These are phyloP conservation scores for Poeciliopsis turneri DNA, from an alignment of 2,797 vertebrate species.

Conservation along the genomic window DNA sequence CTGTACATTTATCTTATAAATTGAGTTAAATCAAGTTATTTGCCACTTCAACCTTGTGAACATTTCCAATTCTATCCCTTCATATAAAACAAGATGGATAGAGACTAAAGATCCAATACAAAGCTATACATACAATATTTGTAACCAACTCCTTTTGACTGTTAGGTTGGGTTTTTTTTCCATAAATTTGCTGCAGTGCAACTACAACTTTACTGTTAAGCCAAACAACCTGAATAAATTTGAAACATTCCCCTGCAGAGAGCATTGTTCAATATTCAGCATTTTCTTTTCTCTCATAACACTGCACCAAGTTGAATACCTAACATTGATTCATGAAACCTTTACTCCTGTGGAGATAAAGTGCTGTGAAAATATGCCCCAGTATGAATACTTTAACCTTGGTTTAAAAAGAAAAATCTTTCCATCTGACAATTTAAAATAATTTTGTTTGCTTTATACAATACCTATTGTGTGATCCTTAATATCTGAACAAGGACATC, in stretches of 20 bases:
- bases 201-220: background rate
- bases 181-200: background rate
- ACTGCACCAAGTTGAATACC: background rate
- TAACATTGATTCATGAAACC: background rate
- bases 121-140: background rate
- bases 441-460: background rate
- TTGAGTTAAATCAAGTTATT: background rate
- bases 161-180: background rate
- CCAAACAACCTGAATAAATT: background rate
- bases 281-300: background rate
- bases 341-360: conserved; percentile 8
- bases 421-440: conserved; percentile 7
- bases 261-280: background rate
- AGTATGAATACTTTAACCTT: conserved; percentile 13
- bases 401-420: background rate
- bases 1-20: background rate
- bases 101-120: background rate
- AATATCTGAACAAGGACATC: background rate
- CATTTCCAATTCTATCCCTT: background rate
- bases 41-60: background rate
- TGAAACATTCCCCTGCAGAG: background rate
- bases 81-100: background rate
- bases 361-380: conserved; percentile 5
- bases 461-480: background rate
- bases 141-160: background rate